Evolutionary conservation across 2,888 invertebrate species (phyloP), one percentile per base, ranked within the genome.

Genomic region (Melieria omissa): DNA sequence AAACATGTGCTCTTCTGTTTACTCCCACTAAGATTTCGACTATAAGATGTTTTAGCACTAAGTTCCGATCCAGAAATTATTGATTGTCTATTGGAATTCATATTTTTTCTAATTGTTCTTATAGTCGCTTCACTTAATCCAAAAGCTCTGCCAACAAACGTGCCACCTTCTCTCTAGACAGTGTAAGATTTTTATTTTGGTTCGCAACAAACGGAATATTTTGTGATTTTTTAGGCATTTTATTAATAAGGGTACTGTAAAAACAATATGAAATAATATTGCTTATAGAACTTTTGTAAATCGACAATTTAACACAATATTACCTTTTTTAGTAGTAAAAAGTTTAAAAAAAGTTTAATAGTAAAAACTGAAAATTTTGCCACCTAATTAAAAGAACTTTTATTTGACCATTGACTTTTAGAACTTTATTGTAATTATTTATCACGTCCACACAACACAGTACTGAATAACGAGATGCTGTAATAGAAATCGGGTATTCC

Each of bases 51-150:
- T 71, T 71, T 66, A 12, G 66, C 61, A 61, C 65, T 60, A 44
- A 71, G 54, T 61, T 49, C 63, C 45, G 66, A 62, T 61, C 71
- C 66, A 71, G 60, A 71, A 66, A 65, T 66, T 52, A 71, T 45
- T 66, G 60, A 69, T 66, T 8, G 61, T 54, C 65, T 52, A 61
- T 46, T 64, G 64, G 46, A 64, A 45, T 45, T 64, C 64, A 45
- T 46, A 47, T 64, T 64, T 64, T 64, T 64, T 58, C 29, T 64
- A 47, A 63, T 45, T 45, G 64, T 64, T 45, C 64, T 64, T n/a
- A 64, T 45, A 45, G 64, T 64, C 64, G 46, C 16, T 64, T 64
- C 64, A 29, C 29, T 29, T 29, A 29, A 2, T 3, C 29, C 29
- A 29, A 29, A 49, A 49, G 49, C 49, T 49, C n/a, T 12, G 5